These are phyloP conservation scores for Sebastes glaucus DNA, from an alignment of 2,797 vertebrate species.

Conservation along the genomic window DNA sequence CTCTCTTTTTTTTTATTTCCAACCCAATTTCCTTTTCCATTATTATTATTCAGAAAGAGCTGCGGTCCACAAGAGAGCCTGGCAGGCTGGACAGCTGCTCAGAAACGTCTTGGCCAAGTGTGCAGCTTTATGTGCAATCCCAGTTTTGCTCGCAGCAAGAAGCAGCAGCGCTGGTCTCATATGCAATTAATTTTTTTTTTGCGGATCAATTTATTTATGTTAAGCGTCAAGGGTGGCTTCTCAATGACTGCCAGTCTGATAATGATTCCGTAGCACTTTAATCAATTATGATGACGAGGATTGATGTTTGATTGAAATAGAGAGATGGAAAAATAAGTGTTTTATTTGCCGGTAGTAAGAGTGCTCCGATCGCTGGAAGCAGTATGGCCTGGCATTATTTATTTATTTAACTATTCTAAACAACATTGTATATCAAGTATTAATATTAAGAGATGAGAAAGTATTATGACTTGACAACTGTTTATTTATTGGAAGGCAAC, in stretches of 20 bases:
- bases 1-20: constrained; percentile 15
- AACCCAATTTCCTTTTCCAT: constrained; percentile 51
- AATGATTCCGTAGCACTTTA: constrained; percentile 46
- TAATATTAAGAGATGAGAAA: too few relatives aligned
- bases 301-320: constrained; percentile 52
- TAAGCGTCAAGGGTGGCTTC: constrained; percentile 19
- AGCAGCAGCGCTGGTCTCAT: constrained; percentile 10
- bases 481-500: too few relatives aligned
- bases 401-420: not conserved
- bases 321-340: constrained; percentile 44
- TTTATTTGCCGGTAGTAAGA: constrained; percentile 25
- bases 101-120: constrained; percentile 34
- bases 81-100: constrained; percentile 48
- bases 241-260: constrained; percentile 37
- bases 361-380: not conserved
- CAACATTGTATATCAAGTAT: too few relatives aligned
- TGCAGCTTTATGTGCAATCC: constrained; percentile 26
- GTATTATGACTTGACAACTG: too few relatives aligned
- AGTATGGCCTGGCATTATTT: not conserved
- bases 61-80: constrained; percentile 32
- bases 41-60: constrained; percentile 42
- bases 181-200: constrained; percentile 53
- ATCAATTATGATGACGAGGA: constrained; percentile 59
- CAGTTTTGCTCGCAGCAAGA: constrained; percentile 27
- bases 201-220: constrained; percentile 55